phyloP scores from a whole-genome alignment of 2,888 invertebrate species.

The Andrena chrysosceles region DNA sequence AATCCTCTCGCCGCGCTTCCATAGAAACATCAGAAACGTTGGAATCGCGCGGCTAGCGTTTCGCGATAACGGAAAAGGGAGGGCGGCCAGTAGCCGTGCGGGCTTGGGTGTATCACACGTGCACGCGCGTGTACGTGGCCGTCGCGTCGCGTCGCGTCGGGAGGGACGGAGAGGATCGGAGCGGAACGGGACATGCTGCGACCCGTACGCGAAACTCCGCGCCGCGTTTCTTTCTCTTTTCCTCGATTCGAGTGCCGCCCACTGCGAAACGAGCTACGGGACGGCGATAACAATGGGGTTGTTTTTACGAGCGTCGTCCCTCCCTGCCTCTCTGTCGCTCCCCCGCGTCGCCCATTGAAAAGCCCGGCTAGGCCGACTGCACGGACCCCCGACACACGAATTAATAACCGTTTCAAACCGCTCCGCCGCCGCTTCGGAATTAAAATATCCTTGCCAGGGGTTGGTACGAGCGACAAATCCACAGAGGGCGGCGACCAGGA shows the following conservation, averaged over 20 bases:
- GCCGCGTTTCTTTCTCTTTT: conserved; percentile 51
- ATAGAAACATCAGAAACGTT: conserved; percentile 32
- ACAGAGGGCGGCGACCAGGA: conserved; percentile 42
- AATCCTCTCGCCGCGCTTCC: conserved; percentile 31
- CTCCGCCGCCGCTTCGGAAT: conserved; percentile 74
- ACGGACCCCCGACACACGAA: conserved; percentile 73
- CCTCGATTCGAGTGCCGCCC: conserved; percentile 67
- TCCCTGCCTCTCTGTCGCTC: conserved; percentile 53
- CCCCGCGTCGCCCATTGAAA: conserved; percentile 17
- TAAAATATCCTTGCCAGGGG: conserved; percentile 75
- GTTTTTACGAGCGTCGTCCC: conserved; percentile 78
- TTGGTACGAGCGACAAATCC: conserved; percentile 57
- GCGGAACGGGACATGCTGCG: conserved; percentile 4
- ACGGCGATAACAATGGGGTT: conserved; percentile 81
- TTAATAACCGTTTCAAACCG: conserved; percentile 81
- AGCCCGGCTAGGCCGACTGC: conserved; percentile 18
- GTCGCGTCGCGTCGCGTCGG: too few relatives aligned
- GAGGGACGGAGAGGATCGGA: not conserved
- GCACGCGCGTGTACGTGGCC: not conserved
- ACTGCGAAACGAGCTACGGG: conserved; percentile 79
- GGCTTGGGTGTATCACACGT: not conserved
- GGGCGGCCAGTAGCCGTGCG: not conserved
- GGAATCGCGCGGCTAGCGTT: conserved; percentile 32
- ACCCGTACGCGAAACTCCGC: conserved; percentile 51
- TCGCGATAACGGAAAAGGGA: conserved; percentile 32